Percentiles rank a stretch among this genome's conserved stretches.
These are phyloP conservation scores for Oconnorella tubifera DNA, from an alignment of 2,888 invertebrate species.

Conservation along the genomic window DNA sequence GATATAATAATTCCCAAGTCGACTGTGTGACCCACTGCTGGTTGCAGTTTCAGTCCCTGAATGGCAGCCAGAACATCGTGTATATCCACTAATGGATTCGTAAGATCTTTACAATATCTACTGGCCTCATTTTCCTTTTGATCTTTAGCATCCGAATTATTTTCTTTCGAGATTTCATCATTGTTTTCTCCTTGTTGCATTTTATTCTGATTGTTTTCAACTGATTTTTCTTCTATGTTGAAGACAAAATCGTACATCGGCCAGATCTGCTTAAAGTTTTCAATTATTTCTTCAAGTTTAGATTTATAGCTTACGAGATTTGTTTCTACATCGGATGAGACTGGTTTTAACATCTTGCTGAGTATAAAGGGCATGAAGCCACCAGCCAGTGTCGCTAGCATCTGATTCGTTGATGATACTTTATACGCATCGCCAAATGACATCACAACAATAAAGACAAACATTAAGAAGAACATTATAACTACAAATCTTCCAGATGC, in stretches of 20 bases:
- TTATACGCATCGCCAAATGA: constrained; percentile 41
- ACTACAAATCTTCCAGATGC: constrained; percentile 52
- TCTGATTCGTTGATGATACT: constrained; percentile 33
- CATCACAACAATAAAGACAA: constrained; percentile 53
- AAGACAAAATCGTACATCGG: constrained; percentile 46
- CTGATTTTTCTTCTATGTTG: constrained; percentile 30
- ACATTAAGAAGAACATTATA: constrained; percentile 50
- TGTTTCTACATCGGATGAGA: constrained; percentile 38
- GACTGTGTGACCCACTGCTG: constrained; percentile 19
- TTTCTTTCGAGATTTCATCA: neutral
- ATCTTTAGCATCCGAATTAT: neutral
- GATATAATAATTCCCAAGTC: constrained; percentile 22
- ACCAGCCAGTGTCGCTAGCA: constrained; percentile 34
- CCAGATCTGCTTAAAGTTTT: constrained; percentile 48
- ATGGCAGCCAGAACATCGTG: constrained; percentile 1
- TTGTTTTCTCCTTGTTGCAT: neutral
- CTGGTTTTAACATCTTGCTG: constrained; percentile 31
- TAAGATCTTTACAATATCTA: neutral
- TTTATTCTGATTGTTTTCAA: neutral
- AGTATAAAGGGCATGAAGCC: constrained; percentile 37
- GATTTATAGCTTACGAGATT: constrained; percentile 51
- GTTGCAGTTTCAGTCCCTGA: constrained; percentile 2
- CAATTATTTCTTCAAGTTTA: constrained; percentile 51
- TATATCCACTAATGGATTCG: constrained; percentile 3
- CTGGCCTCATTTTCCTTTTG: neutral